A percentile compares a stretch with the other conserved stretches of the same genome.
phyloP scores from a whole-genome alignment of 2,113 vertebrate genomes.

The Alouatta palliata region DNA sequence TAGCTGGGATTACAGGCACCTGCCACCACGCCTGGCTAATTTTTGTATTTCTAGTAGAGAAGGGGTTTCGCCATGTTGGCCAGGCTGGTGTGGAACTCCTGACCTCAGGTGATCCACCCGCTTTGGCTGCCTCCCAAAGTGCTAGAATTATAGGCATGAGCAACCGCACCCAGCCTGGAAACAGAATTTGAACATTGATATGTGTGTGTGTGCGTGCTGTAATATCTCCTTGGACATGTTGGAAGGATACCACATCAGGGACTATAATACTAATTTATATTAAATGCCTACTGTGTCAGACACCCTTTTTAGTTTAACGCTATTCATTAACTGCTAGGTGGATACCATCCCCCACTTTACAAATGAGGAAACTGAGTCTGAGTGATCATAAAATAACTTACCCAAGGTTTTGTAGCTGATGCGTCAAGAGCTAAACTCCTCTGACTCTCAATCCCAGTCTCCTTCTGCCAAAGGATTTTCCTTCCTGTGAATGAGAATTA shows the following conservation, averaged over 20 bases:
- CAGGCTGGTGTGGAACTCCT: no score
- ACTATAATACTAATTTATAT: background rate
- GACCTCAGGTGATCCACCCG: no score
- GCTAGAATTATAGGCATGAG: no score
- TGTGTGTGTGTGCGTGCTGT: background rate
- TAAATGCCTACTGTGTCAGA: background rate
- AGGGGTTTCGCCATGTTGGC: no score
- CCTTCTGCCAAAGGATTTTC: background rate
- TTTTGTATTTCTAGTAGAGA: no score
- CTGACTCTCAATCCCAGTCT: background rate
- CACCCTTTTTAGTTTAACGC: background rate
- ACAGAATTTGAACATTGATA: no score
- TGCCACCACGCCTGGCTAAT: no score
- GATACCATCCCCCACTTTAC: background rate
- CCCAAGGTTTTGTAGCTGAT: background rate
- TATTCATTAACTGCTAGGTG: background rate
- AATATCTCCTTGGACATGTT: background rate
- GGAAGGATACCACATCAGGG: background rate
- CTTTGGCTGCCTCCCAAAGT: no score
- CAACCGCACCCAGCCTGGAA: no score
- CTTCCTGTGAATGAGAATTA: background rate
- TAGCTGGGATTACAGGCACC: no score
- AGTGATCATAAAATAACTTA: background rate
- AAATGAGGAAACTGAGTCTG: conserved; percentile 13
- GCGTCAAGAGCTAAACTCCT: background rate